Conservation (phyloP, 2,797 vertebrate species). For the Babyrousa celebensis region DNA sequence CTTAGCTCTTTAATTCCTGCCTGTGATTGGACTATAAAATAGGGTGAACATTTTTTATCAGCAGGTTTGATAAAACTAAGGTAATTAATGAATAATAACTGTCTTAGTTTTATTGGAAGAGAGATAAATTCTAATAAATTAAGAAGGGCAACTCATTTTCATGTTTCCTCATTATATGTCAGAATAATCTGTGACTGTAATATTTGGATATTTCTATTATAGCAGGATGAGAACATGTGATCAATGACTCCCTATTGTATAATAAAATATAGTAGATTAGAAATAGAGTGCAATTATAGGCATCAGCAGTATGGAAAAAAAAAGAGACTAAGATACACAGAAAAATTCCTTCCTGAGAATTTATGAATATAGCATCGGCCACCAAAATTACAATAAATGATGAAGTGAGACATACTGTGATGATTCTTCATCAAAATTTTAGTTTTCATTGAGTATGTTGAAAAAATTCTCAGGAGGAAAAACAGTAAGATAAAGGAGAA, state of each 20-base stretch:
- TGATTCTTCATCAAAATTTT: slow-evolving; percentile 59
- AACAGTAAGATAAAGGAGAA: slow-evolving; percentile 52
- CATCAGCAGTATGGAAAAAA: slow-evolving; percentile 30
- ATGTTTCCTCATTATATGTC: not conserved
- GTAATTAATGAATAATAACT: slow-evolving; percentile 10
- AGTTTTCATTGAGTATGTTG: slow-evolving; percentile 66
- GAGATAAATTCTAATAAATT: not conserved
- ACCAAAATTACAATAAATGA: slow-evolving; percentile 64
- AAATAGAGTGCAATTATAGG: slow-evolving; percentile 19
- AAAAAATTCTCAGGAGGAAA: slow-evolving; percentile 46
- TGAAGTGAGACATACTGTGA: slow-evolving; percentile 26
- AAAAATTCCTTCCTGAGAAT: slow-evolving; percentile 45
- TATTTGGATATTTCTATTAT: slow-evolving; percentile 72
- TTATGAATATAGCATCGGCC: slow-evolving; percentile 37
- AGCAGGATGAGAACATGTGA: not conserved
- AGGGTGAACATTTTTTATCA: not conserved
- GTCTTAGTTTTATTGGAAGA: not conserved
- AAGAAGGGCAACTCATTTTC: not conserved
- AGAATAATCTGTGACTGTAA: not conserved
- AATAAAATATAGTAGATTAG: slow-evolving; percentile 19
- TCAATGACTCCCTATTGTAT: not conserved
- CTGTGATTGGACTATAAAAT: not conserved
- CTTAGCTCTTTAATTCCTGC: not conserved
- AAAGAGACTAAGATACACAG: not conserved
- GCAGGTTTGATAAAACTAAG: not conserved